Evolutionary conservation across 2,113 vertebrate species (phyloP), one percentile per base, ranked within the genome.

Genomic region (Tiliqua scincoides): DNA sequence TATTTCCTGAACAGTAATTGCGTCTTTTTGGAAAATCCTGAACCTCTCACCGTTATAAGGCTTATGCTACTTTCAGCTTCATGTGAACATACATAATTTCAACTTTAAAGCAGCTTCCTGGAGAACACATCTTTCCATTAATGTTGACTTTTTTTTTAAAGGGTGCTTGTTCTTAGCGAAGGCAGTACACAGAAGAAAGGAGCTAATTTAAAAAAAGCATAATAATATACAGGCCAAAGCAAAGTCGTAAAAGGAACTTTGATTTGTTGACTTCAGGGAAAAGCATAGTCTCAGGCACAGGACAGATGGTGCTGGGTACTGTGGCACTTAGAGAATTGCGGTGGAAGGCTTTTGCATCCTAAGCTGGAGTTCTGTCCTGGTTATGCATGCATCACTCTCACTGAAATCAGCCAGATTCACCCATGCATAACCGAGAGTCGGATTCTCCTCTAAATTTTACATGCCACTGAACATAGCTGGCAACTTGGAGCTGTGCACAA

Each of bases 1-100:
- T 23, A 1, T 40, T 79, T 79, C n/a, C 0, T 0, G 0, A 0
- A 9, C 43, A 68, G 54, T n/a, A 12, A 1, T 0, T 48, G 73
- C 6, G 1, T 1, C 37, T 63, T 75, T 30, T 77, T 18, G 79
- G 12, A 2, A 88, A 85, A 43, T 81, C 85, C 1, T 2, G 0
- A 62, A 48, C 59, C 0, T 10, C 61, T 76, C 84, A 0, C 23
- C 11, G 0, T 12, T 75, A 20, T 84, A 79, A 0, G 1, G 75
- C 61, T 21, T 82, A 23, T 68, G 30, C 32, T 14, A 57, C 52
- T 10, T 85, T 73, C 0, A 32, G 37, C 15, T 57, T 92, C 71
- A 73, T 35, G 59, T n/a, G 71, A 73, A 73, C 37, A 40, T 30
- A 74, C 27, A 37, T 57, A 67, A 63, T 52, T 74, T 65, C 15